Evolutionary conservation across 2,888 invertebrate species (phyloP), one percentile per base, ranked within the genome.

Genomic region (Polietes domitor): DNA sequence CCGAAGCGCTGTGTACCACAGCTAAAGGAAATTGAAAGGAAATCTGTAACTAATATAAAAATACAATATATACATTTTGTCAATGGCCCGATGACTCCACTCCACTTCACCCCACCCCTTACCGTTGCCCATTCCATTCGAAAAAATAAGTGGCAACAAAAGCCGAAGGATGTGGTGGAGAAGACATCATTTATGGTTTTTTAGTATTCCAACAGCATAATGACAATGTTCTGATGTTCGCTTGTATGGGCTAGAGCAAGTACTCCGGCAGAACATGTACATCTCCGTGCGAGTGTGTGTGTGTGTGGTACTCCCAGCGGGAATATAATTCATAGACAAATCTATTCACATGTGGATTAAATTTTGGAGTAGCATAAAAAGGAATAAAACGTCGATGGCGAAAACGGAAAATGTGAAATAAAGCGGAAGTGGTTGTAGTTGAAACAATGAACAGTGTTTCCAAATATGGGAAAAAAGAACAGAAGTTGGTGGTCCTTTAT

Each of bases 21-120:
- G 85, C 77, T 47, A 83, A 68, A 85, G 86, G 86, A 86, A 86
- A 86, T 86, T 86, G 86, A 86, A 85, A 83, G 86, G 86, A 86
- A 86, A 86, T 86, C 86, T 85, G 83, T 86, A 86, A 86, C 85
- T 82, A 86, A 86, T 86, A 85, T 80, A 76, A 86, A 85, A n/a
- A n/a, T n/a, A 81, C 79, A 21, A 74, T 83, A 83, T 72, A 83
- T 80, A 85, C 43, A 83, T 82, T 85, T 86, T 81, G 81, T 84
- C 78, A 79, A 81, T 84, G 78, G 41, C 68, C 72, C 68, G 21
- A 15, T 12, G n/a, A 65, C 37, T 65, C 37, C 61, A n/a, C n/a
- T n/a, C n/a, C n/a, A 55, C 21, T 19, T 19, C n/a, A n/a, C 53
- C 53, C 17, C 53, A 53, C 2, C n/a, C 17, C n/a, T n/a, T n/a